These are phyloP conservation scores for Lamellibrachia satsuma DNA, from an alignment of 2,888 invertebrate genomes.

Conservation along the genomic window DNA sequence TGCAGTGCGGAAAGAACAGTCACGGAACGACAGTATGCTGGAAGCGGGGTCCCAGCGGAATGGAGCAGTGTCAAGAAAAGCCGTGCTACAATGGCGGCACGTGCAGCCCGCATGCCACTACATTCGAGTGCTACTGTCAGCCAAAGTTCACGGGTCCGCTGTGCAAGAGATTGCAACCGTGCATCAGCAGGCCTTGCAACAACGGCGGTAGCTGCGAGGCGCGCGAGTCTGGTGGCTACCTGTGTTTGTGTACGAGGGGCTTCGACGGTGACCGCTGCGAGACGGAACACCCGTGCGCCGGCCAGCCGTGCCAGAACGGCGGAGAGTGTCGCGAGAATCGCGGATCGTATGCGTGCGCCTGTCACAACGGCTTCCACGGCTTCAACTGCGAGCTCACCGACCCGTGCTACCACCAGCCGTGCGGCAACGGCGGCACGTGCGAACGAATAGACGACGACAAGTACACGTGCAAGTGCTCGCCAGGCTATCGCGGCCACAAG, in stretches of 20 bases:
- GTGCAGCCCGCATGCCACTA: not conserved
- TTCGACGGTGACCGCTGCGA: conserved; percentile 31
- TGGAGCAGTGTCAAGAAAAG: not conserved
- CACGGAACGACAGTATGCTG: not conserved
- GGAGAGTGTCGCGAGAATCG: conserved; percentile 26
- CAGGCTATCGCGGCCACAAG: conserved; percentile 31
- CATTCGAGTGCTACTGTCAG: not conserved
- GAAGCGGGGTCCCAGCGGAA: not conserved
- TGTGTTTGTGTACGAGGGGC: conserved; percentile 31
- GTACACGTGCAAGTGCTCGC: conserved; percentile 46
- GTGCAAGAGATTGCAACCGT: not conserved
- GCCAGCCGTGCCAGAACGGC: conserved; percentile 42
- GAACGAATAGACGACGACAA: not conserved
- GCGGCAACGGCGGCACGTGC: conserved; percentile 39
- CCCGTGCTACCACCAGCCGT: conserved; percentile 45
- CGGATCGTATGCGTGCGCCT: conserved; percentile 46
- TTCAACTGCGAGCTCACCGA: conserved; percentile 48
- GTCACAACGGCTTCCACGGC: conserved; percentile 51
- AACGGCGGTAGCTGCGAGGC: conserved; percentile 38
- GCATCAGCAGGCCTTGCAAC: conserved; percentile 29
- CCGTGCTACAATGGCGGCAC: not conserved
- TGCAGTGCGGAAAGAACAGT: not conserved
- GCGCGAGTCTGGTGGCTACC: conserved; percentile 22
- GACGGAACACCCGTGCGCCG: not conserved
- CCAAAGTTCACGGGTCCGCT: not conserved